A percentile compares a stretch with the other conserved stretches of the same genome.
These are phyloP conservation scores for Anastatus disparis DNA, from an alignment of 1,140 invertebrate species.

Conservation along the genomic window DNA sequence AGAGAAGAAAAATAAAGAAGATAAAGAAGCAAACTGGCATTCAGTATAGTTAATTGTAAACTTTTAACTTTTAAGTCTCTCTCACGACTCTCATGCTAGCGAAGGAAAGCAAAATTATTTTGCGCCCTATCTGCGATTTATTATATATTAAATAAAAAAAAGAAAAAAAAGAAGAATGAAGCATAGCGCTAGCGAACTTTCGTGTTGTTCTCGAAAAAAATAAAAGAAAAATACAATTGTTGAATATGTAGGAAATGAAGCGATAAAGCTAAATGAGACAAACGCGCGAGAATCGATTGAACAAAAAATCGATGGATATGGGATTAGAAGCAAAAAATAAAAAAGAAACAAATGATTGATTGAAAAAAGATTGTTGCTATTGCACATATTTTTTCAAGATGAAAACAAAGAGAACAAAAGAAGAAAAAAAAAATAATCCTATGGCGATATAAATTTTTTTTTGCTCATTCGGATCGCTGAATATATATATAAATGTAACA, in stretches of 20 bases:
- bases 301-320: neutral
- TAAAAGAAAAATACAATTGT: conserved; percentile 37
- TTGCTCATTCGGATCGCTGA: conserved; percentile 19
- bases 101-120: conserved; percentile 3
- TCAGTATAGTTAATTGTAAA: conserved; percentile 41
- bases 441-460: too few species aligned
- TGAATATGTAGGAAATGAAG: conserved; percentile 23
- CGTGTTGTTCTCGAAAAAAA: conserved; percentile 35
- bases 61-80: conserved; percentile 33
- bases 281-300: neutral
- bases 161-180: neutral
- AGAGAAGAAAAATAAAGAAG: conserved; percentile 6
- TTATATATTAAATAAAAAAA: conserved; percentile 1
- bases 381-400: conserved; percentile 35
- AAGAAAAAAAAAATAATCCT: too few species aligned
- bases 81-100: conserved; percentile 21
- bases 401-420: too few species aligned
- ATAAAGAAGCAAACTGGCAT: conserved; percentile 3
- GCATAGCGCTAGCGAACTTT: conserved; percentile 11
- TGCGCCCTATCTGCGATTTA: conserved; percentile 5
- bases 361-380: conserved; percentile 32
- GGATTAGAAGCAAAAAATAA: conserved; percentile 1
- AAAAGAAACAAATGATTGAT: neutral
- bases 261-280: neutral
- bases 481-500: conserved; percentile 31